Conservation (phyloP, 2,888 invertebrate species). For the Lasioglossum oenotherae region DNA sequence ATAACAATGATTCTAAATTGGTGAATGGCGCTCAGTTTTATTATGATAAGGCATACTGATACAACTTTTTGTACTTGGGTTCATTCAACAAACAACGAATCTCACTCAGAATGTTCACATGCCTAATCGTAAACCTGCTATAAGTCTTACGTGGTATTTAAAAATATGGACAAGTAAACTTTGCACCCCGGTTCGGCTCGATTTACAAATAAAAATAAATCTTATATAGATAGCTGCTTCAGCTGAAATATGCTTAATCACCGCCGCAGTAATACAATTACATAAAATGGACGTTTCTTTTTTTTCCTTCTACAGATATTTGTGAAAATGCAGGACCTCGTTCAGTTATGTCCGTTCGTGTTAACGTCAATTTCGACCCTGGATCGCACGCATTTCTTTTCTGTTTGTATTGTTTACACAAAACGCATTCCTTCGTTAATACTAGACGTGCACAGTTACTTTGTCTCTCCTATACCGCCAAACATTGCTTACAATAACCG, state of each 20-base stretch:
- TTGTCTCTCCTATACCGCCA: conserved; percentile 63
- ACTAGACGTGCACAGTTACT: conserved; percentile 79
- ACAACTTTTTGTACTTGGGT: conserved; percentile 73
- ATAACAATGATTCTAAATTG: conserved; percentile 58
- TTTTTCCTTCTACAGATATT: conserved; percentile 71
- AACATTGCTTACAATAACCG: conserved; percentile 72
- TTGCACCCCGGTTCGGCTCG: conserved; percentile 55
- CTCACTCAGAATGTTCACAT: conserved; percentile 39
- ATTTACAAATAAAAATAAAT: conserved; percentile 64
- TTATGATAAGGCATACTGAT: conserved; percentile 72
- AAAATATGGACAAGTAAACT: conserved; percentile 55
- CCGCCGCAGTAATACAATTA: conserved; percentile 71
- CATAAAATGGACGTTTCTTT: conserved; percentile 64
- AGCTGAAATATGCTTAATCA: conserved; percentile 70
- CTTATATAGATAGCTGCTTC: conserved; percentile 69
- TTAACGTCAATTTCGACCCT: conserved; percentile 70
- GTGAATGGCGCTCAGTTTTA: conserved; percentile 62
- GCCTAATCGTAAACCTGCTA: conserved; percentile 30
- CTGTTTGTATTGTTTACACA: conserved; percentile 60
- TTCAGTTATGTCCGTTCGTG: conserved; percentile 61
- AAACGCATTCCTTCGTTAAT: conserved; percentile 75
- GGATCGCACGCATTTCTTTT: conserved; percentile 66
- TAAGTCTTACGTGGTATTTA: conserved; percentile 20
- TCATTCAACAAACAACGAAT: conserved; percentile 47
- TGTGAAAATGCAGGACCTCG: conserved; percentile 80